A percentile compares a stretch with the other conserved stretches of the same genome.
Conservation (phyloP, 2,113 vertebrate genomes). For the Beaufortia kweichowensis region DNA sequence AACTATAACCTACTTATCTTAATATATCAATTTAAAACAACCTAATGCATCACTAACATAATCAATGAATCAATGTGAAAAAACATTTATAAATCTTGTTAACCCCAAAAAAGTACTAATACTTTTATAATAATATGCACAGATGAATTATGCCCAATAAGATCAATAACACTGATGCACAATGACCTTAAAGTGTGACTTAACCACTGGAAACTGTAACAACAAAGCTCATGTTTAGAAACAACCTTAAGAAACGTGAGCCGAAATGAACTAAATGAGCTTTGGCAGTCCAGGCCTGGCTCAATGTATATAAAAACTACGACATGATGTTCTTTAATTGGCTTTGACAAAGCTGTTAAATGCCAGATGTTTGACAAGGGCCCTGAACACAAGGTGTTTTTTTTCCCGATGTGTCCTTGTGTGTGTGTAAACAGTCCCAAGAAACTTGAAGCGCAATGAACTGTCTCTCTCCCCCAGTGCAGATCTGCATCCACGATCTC, state of each 20-base stretch:
- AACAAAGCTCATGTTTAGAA: background rate
- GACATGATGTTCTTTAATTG: slow-evolving; percentile 96
- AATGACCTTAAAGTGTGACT: background rate
- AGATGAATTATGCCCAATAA: too few relatives aligned
- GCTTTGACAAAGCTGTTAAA: slow-evolving; percentile 95
- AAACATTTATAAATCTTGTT: too few relatives aligned
- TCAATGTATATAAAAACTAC: slow-evolving; percentile 93
- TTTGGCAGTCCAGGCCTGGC: slow-evolving; percentile 70
- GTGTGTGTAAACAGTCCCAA: slow-evolving; percentile 25
- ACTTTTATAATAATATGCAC: too few relatives aligned
- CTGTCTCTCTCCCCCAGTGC: slow-evolving; percentile 10
- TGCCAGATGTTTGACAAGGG: slow-evolving; percentile 91
- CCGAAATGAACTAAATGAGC: slow-evolving; percentile 57
- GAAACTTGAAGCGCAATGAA: slow-evolving; percentile 33
- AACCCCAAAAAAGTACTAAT: too few relatives aligned
- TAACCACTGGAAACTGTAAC: background rate
- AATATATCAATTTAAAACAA: too few relatives aligned
- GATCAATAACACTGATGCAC: too few relatives aligned
- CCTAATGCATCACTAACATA: too few relatives aligned
- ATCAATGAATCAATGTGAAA: too few relatives aligned
- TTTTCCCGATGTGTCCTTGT: slow-evolving; percentile 5
- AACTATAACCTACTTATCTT: too few relatives aligned
- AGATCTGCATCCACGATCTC: slow-evolving; percentile 48
- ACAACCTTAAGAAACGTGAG: background rate
- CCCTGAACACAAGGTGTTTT: slow-evolving; percentile 63